A percentile compares a stretch with the other conserved stretches of the same genome.
Conservation (phyloP, 2,113 vertebrate genomes). For the Proteles cristata region DNA sequence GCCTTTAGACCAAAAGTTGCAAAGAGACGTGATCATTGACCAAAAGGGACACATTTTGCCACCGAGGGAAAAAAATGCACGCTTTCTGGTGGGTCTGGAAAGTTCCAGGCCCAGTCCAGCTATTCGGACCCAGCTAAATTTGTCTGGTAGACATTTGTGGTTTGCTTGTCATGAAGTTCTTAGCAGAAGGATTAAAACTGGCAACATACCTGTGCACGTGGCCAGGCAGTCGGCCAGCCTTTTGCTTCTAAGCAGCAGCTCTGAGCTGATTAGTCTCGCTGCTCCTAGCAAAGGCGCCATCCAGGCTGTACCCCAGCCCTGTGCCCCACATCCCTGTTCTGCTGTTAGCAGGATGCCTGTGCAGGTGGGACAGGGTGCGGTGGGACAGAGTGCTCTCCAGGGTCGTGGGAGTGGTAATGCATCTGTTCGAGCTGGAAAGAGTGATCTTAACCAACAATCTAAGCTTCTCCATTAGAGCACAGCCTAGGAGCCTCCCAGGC, state of each 20-base stretch:
- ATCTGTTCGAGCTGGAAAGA: not conserved
- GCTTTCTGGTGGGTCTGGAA: not conserved
- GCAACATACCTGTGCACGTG: accelerated
- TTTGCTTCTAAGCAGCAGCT: not conserved
- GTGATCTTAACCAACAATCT: not conserved
- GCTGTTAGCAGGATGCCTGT: not conserved
- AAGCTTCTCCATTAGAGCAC: not conserved
- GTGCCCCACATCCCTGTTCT: not conserved
- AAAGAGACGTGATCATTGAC: not conserved
- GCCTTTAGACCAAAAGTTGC: accelerated
- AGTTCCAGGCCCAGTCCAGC: not conserved
- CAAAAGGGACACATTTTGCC: not conserved
- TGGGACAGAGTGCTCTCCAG: not conserved
- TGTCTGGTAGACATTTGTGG: not conserved
- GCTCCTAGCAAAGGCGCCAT: not conserved
- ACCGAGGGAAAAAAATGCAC: not conserved
- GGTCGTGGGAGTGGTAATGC: accelerated
- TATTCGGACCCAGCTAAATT: not conserved
- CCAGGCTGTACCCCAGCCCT: not conserved
- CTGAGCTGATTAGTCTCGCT: not conserved
- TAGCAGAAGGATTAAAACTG: not conserved
- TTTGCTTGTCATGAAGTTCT: not conserved
- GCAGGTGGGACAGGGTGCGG: not conserved
- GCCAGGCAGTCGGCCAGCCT: no score
- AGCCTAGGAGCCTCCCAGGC: not conserved